A percentile compares a stretch with the other conserved stretches of the same genome.
Conservation (phyloP, 2,888 invertebrate genomes). For the Danaus chrysippus region DNA sequence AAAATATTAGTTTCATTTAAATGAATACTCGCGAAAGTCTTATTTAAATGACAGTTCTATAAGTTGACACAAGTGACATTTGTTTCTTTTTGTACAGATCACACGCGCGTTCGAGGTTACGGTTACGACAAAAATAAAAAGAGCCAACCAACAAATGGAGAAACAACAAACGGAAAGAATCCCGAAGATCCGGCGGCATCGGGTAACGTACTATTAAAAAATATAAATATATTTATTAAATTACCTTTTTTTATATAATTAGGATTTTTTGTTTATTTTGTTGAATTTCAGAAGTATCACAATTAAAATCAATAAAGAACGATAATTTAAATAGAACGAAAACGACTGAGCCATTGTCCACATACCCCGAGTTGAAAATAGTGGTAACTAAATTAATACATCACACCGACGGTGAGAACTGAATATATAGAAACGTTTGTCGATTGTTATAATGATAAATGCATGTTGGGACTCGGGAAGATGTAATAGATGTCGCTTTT, state of each 20-base stretch:
- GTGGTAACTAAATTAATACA: slow-evolving; percentile 71
- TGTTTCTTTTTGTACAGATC: slow-evolving; percentile 44
- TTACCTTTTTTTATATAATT: slow-evolving; percentile 27
- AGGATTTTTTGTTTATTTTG: slow-evolving; percentile 37
- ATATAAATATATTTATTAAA: slow-evolving; percentile 9
- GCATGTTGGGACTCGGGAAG: background rate
- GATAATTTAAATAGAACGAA: slow-evolving; percentile 46
- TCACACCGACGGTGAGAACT: slow-evolving; percentile 59
- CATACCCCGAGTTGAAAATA: slow-evolving; percentile 69
- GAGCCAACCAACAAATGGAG: slow-evolving; percentile 49
- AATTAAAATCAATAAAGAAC: slow-evolving; percentile 47
- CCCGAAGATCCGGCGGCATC: slow-evolving; percentile 58
- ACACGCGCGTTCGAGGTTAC: slow-evolving; percentile 59
- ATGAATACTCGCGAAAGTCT: too few relatives aligned
- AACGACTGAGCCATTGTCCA: slow-evolving; percentile 42
- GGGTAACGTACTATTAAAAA: slow-evolving; percentile 40
- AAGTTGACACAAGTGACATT: too few relatives aligned
- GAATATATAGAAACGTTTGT: background rate
- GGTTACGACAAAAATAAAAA: slow-evolving; percentile 63
- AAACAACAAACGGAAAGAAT: slow-evolving; percentile 43
- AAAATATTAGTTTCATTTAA: too few relatives aligned
- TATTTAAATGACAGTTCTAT: too few relatives aligned
- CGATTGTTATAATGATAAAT: background rate
- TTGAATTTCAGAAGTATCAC: slow-evolving; percentile 55
- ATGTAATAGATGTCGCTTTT: background rate